Percentiles rank a stretch among this genome's conserved stretches.
Evolutionary conservation across 2,113 vertebrate genomes (phyloP).

Genomic region (Dermatemys mawii): DNA sequence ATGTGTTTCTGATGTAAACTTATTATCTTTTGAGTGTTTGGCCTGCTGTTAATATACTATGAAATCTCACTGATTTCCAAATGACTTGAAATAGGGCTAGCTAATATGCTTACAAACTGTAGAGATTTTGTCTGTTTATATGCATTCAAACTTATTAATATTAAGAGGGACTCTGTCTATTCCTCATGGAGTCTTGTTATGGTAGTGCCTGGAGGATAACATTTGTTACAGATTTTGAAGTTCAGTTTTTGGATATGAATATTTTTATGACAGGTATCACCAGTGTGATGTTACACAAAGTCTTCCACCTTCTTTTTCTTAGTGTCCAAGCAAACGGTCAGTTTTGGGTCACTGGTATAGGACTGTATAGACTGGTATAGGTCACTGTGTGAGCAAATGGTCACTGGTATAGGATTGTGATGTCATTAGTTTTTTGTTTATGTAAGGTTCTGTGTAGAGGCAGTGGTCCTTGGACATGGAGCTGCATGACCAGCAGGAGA

Average conservation of each 20-base stretch:
- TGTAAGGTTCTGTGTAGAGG: background rate
- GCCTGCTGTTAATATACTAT: background rate
- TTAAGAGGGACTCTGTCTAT: background rate
- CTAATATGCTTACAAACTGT: background rate
- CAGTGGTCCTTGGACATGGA: background rate
- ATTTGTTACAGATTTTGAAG: background rate
- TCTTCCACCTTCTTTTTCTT: background rate
- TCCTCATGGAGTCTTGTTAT: background rate
- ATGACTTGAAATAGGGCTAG: background rate
- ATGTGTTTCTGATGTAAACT: background rate
- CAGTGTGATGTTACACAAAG: conserved; percentile 49
- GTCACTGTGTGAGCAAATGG: too few species aligned
- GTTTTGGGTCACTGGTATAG: background rate
- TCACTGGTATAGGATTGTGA: background rate
- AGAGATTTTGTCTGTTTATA: conserved; percentile 1
- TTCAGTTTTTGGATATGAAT: background rate
- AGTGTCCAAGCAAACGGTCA: background rate
- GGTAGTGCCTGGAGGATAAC: background rate
- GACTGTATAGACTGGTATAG: too few species aligned
- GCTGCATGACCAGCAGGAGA: background rate
- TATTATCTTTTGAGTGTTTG: background rate
- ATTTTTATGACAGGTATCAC: background rate
- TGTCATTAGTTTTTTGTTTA: background rate
- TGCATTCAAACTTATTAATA: background rate
- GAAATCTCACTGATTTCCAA: background rate